Conservation (phyloP, 2,888 invertebrate genomes). For the Agonopterix subpropinquella region DNA sequence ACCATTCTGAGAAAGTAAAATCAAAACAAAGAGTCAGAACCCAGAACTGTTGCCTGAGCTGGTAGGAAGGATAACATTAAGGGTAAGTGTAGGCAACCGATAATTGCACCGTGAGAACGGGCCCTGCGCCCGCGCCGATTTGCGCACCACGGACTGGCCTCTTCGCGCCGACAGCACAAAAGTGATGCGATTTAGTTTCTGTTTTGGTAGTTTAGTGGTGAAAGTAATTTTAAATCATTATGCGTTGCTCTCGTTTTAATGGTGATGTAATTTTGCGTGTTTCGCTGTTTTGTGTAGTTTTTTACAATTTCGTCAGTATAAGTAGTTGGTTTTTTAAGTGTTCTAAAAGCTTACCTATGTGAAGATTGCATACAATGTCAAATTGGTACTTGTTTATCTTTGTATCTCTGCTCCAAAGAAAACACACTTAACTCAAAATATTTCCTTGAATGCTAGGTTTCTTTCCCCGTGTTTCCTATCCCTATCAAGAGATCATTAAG, state of each 20-base stretch:
- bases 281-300: too few species aligned
- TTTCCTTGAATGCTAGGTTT: too few species aligned
- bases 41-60: conserved; percentile 21
- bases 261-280: conserved; percentile 3
- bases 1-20: too few species aligned
- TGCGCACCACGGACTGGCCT: conserved; percentile 9
- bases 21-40: background rate
- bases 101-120: conserved; percentile 69
- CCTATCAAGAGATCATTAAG: background rate
- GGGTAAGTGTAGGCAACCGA: conserved; percentile 62
- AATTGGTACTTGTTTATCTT: too few species aligned
- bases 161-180: conserved; percentile 23
- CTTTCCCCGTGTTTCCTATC: background rate
- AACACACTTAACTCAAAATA: too few species aligned
- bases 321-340: background rate
- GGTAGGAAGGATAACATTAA: conserved; percentile 55
- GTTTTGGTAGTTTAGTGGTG: conserved; percentile 8
- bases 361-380: too few species aligned
- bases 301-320: background rate
- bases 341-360: too few species aligned
- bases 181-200: conserved; percentile 14
- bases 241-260: conserved; percentile 5
- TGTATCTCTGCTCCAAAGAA: too few species aligned
- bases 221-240: conserved; percentile 16
- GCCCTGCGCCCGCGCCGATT: conserved; percentile 15